Evolutionary conservation across 2,113 vertebrate genomes (phyloP), one percentile per base, ranked within the genome.

Genomic region (Delphinapterus leucas): DNA sequence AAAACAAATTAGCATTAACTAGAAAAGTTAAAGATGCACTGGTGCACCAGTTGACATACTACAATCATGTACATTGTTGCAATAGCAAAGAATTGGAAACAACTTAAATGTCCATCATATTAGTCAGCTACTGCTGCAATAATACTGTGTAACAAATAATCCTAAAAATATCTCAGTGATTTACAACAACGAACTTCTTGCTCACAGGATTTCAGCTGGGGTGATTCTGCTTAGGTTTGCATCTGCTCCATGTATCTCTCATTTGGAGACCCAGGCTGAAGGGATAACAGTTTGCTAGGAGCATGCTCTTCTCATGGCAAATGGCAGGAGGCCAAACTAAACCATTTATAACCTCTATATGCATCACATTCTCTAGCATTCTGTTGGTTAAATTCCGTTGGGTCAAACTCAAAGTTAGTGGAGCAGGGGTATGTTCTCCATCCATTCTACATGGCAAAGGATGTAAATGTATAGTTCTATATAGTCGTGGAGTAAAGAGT

Each of bases 1-100:
- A 74, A 92, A 96, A 93, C 41, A 90, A 87, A 74, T 83, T 55
- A 90, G 60, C 38, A 36, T 61, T 73, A 67, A 93, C 65, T 76
- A 31, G 61, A 67, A 73, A 93, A 96, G 74, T 12, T 96, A 82
- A 95, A 73, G 86, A 53, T 58, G 44, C 9, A 20, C 33, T 58
- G 17, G 10, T 53, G n/a, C 17, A 61, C 23, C 36, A 18, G 28
- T 15, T 95, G 90, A 93, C 17, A 61, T 65, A 49, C 53, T 36
- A 33, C 28, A 49, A 77, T 23, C 9, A 4, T 61, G 33, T 84
- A 38, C 26, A 80, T 93, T 88, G 84, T 71, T 92, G 76, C 33
- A 83, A 36, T 33, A 80, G 26, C 80, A 79, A 87, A 95, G 26
- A 87, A 49, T 41, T 44, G 23, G 44, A 93, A 76, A 86, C 6